Base-by-base conservation (phyloP, 2,888 invertebrate species). In the Dynastes grantii region DNA sequence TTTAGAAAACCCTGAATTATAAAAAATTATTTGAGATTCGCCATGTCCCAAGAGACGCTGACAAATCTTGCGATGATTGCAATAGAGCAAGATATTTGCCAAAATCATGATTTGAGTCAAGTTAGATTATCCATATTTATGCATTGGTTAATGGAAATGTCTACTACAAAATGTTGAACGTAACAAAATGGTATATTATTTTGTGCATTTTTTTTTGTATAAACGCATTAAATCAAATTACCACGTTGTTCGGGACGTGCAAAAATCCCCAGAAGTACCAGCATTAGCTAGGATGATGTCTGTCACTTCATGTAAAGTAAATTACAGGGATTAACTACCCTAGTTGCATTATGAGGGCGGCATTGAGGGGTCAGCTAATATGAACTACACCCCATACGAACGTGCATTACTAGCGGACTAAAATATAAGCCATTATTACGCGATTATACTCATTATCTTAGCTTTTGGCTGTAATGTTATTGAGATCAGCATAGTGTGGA, bases 381-480 rank as follows among this genome's bases (percentile, higher is more conserved):
- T 32, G 45, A 73, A 61, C 73, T 58, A 51, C 37, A 40, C 13
- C 40, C 13, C 32, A 71, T 37, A 37, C 40, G 45, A 1, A 45
- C 8, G 22, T 63, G 13, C 63, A 63, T 63, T 63, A 63, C 49
- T 45, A 13, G 4, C 53, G 16, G 51, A 67, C 65, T 51, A 76
- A 53, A 65, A 53, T 67, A 53, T 76, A 68, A 77, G 75, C 79
- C 67, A 53, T 65, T 73, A 79, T 79, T 79, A 79, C 61, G 65
- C 65, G 75, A 79, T 79, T 79, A 79, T 45, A 71, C 32, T 77
- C 77, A 83, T 84, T 84, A 85, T 85, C 85, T 84, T 40, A 40
- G 58, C 58, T 58, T 58, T 45, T 58, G 58, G n/a, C 37, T 37
- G 16, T 73, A 73, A 73, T 73, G n/a, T 58, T 32, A 58, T 73